A percentile compares a stretch with the other conserved stretches of the same genome.
Conservation (phyloP, 2,888 invertebrate species). For the Erynnis tages region DNA sequence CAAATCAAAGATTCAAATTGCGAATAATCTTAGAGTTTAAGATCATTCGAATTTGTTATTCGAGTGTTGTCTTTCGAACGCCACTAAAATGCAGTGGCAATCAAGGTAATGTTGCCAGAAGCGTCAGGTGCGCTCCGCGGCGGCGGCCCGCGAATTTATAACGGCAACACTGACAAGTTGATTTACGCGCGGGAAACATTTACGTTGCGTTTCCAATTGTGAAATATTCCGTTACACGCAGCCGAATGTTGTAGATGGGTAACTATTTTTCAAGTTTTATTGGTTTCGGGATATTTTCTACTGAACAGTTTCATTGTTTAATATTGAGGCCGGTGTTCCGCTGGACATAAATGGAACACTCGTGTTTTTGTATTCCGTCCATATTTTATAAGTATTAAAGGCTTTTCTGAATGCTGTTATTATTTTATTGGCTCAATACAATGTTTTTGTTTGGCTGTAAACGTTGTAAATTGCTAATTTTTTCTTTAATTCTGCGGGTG, state of each 20-base stretch:
- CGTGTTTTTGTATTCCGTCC: conserved; percentile 12
- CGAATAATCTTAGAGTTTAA: too few relatives aligned
- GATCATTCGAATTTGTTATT: too few relatives aligned
- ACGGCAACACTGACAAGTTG: conserved; percentile 73
- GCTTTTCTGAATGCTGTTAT: background rate
- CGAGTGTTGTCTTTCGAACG: too few relatives aligned
- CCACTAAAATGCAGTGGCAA: conserved; percentile 69
- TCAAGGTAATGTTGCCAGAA: conserved; percentile 71
- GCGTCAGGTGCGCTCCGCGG: conserved; percentile 63
- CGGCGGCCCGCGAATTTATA: conserved; percentile 69
- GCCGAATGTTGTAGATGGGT: conserved; percentile 23
- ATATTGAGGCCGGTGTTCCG: conserved; percentile 20
- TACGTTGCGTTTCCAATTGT: conserved; percentile 57
- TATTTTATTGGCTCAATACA: background rate
- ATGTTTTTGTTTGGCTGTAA: too few relatives aligned
- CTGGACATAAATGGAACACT: background rate
- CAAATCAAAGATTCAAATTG: too few relatives aligned
- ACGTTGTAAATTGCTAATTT: too few relatives aligned
- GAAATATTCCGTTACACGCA: conserved; percentile 50
- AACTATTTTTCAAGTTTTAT: conserved; percentile 27
- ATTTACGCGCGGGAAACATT: conserved; percentile 67
- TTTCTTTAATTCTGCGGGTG: too few relatives aligned
- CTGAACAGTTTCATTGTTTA: conserved; percentile 24
- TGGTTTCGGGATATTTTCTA: conserved; percentile 24
- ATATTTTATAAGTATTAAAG: conserved; percentile 17